Evolutionary conservation across 1,140 invertebrate genomes (phyloP).

Genomic region (Orchesella cincta): DNA sequence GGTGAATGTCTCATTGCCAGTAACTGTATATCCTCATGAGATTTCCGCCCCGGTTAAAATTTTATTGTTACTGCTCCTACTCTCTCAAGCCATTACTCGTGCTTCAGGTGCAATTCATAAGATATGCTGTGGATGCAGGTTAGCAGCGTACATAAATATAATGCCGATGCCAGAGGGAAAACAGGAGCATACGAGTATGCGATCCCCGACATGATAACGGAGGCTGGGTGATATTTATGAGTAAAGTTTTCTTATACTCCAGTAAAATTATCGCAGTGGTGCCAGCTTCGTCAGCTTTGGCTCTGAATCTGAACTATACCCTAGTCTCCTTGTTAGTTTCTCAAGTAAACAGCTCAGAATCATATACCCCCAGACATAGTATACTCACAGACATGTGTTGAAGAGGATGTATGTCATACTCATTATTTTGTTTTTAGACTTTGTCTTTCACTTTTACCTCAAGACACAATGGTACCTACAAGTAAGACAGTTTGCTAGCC

Average conservation of each 20-base stretch:
- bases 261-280: slow-evolving; percentile 22
- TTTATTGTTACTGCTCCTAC: neutral
- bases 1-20: neutral
- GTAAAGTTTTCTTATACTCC: slow-evolving; percentile 3
- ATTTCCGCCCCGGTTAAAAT: neutral
- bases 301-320: too few species aligned
- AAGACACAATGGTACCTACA: too few species aligned
- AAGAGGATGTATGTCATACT: too few species aligned
- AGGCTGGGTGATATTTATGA: slow-evolving; percentile 21
- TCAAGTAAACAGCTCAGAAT: too few species aligned
- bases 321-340: too few species aligned
- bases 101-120: slow-evolving; percentile 14
- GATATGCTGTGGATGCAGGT: neutral
- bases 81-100: neutral
- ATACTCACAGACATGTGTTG: too few species aligned
- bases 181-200: neutral
- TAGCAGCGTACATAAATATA: neutral
- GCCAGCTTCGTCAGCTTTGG: slow-evolving; percentile 6
- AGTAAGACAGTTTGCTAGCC: too few species aligned
- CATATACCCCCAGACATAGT: too few species aligned
- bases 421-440: too few species aligned
- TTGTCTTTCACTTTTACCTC: too few species aligned
- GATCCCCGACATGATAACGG: slow-evolving; percentile 18
- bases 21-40: neutral
- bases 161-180: neutral